Evolutionary conservation across 2,113 vertebrate species (phyloP).

Genomic region (Nothocercus julius): DNA sequence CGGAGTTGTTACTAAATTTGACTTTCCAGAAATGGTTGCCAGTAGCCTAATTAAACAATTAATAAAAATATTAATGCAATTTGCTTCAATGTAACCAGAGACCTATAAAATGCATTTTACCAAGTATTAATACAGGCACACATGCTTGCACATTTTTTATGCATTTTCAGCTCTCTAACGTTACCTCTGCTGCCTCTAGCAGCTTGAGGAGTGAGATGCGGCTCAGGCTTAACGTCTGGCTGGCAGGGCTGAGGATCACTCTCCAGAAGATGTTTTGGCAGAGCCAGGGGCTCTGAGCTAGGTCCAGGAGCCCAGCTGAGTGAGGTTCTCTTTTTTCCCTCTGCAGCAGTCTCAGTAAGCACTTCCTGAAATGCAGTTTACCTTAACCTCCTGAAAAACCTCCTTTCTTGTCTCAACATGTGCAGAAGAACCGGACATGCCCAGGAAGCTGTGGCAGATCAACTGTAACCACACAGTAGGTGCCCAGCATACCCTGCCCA

Average conservation of each 20-base stretch:
- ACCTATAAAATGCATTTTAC: background rate
- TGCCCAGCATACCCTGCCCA: background rate
- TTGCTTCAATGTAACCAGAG: background rate
- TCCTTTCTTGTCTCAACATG: background rate
- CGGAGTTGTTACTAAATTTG: constrained; percentile 6
- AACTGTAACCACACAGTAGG: background rate
- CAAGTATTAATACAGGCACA: background rate
- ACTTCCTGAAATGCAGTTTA: background rate
- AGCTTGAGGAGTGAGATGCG: background rate
- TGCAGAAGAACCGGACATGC: background rate
- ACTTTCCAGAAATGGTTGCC: constrained; percentile 33
- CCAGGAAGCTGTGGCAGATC: background rate
- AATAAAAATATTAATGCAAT: constrained; percentile 11
- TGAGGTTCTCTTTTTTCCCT: background rate
- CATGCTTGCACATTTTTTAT: background rate
- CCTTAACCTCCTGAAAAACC: background rate
- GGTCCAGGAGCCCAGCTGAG: background rate
- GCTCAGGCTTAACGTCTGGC: background rate
- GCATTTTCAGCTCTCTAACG: background rate
- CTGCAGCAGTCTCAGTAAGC: background rate
- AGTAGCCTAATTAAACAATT: constrained; percentile 32
- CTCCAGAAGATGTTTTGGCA: background rate
- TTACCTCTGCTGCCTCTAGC: background rate
- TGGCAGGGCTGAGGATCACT: background rate
- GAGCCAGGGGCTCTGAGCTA: too few species aligned